Base-by-base conservation (phyloP, 2,888 invertebrate genomes). In the Gandaritis pyraliata region DNA sequence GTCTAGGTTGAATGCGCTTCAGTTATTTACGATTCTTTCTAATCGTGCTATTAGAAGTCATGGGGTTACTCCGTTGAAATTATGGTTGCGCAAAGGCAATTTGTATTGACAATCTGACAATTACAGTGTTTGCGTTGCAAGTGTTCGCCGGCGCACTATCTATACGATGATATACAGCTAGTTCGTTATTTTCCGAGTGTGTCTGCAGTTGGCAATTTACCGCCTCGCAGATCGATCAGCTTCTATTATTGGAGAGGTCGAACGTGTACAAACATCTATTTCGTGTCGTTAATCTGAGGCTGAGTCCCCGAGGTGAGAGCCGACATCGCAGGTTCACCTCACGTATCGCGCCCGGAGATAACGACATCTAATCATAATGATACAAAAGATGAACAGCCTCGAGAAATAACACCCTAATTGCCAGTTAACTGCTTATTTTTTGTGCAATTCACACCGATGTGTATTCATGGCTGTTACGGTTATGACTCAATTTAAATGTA, bases 211-310 rank as follows among this genome's bases (percentile, higher is more conserved):
- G 81, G 88, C 85, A 90, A 90, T 90, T 90, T 87, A 87, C 86
- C 82, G 85, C 74, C 81, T 82, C 80, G 73, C 78, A 86, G 87
- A 85, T 88, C 86, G 89, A 89, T 90, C 91, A 88, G 84, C 83
- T 85, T 83, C 84, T 83, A 90, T 90, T 92, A 91, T 89, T 85
- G 85, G 88, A 85, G 90, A 87, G 90, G 89, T 90, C 85, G 90
- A 87, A 90, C 91, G 91, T 91, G 92, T 90, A 87, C 89, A 92
- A 91, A 91, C 91, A 92, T 86, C 88, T 86, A 88, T 88, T 89
- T 90, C 84, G 86, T 83, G 87, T 88, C 87, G 89, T 90, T 91
- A 88, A 87, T 88, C 83, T 83, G 78, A 74, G 81, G 78, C 77
- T 77, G 78, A 76, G 83, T 82, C 83, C 70, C 74, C 73, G 83